These are phyloP conservation scores for Rhinolophus sinicus DNA, from an alignment of 2,113 vertebrate genomes.

Conservation along the genomic window DNA sequence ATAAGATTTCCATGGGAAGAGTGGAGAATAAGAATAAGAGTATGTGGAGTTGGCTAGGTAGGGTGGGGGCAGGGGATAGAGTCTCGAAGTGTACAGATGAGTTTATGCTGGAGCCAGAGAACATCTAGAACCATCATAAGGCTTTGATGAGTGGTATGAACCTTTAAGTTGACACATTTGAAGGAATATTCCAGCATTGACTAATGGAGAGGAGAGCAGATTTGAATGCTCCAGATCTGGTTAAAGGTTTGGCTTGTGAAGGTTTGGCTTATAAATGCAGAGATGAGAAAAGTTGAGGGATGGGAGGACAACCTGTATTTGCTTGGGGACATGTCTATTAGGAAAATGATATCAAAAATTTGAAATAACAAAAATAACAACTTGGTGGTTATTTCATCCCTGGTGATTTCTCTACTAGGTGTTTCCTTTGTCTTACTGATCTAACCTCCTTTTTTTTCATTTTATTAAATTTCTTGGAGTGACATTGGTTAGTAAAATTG, in stretches of 20 bases:
- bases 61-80: not conserved
- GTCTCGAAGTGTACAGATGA: not conserved
- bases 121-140: not conserved
- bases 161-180: not conserved
- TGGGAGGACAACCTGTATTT: not conserved
- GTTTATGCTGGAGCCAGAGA: not conserved
- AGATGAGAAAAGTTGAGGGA: conserved; percentile 16
- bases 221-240: not conserved
- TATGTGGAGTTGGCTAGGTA: not conserved
- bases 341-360: not conserved
- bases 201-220: not conserved
- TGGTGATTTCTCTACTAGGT: not conserved
- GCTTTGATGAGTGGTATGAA: conserved; percentile 7
- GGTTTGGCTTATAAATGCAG: not conserved
- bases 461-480: no score
- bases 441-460: not conserved
- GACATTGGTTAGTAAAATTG: no score
- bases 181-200: conserved; percentile 10
- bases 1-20: not conserved
- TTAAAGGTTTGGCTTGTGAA: not conserved
- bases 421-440: conserved; percentile 44
- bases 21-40: not conserved
- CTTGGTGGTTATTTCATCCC: not conserved
- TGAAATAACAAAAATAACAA: conserved; percentile 24
- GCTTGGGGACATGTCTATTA: conserved; percentile 6